Conservation (phyloP, 2,113 vertebrate species). For the Pseudopipra pipra region DNA sequence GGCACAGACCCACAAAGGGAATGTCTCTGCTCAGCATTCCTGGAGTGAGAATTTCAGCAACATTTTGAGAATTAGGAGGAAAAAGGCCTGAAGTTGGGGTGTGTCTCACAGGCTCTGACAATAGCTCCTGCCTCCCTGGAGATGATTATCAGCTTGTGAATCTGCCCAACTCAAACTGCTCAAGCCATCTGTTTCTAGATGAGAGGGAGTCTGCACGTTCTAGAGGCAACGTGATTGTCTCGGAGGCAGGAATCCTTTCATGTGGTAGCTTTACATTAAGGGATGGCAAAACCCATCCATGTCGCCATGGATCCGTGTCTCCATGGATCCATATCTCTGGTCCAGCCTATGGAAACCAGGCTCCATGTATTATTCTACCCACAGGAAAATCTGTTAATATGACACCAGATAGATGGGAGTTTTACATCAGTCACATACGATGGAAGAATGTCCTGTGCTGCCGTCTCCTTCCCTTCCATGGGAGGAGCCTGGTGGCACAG, state of each 20-base stretch:
- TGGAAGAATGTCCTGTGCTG: not conserved
- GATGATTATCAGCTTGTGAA: conserved; percentile 58
- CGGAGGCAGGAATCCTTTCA: not conserved
- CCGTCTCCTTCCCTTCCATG: not conserved
- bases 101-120: conserved; percentile 61
- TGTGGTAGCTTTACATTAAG: not conserved
- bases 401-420: not conserved
- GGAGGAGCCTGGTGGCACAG: not conserved
- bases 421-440: rapidly evolving
- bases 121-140: conserved; percentile 47
- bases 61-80: conserved; percentile 15
- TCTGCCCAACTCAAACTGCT: conserved; percentile 45
- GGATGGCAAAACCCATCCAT: not conserved
- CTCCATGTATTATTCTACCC: not conserved
- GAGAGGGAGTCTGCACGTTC: not conserved
- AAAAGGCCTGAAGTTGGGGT: conserved; percentile 59
- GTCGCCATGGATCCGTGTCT: not conserved
- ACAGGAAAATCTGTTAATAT: not conserved
- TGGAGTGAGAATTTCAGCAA: conserved; percentile 34
- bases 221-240: not conserved
- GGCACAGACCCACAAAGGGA: not conserved
- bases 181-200: conserved; percentile 43
- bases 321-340: not conserved
- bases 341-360: not conserved
- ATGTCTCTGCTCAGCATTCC: conserved; percentile 42